Base-by-base conservation (phyloP, 2,888 invertebrate species). In the Amphipoea lucens region DNA sequence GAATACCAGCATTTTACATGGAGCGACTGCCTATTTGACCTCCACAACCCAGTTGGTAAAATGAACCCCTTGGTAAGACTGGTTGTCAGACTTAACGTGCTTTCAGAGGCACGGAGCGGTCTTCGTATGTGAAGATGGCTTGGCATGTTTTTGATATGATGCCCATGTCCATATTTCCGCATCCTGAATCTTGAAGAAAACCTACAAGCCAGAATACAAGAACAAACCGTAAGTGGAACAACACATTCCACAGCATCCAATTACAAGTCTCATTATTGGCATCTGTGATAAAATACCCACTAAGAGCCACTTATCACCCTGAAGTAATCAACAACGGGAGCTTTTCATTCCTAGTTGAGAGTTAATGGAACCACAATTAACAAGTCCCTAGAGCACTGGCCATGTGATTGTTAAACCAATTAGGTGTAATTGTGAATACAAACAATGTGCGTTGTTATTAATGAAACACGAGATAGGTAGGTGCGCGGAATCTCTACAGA, bases 311-410 rank as follows among this genome's bases (percentile, higher is more conserved):
- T 79, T 71, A 84, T 51, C 66, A 72, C 48, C 17, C n/a, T 20
- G 7, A 77, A 75, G 72, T 57, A 23, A 65, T 54, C 40, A 79
- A 84, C 85, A 87, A 84, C 12, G 48, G 57, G 48, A 54, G 74
- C 74, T 87, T 84, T 79, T 87, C 57, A 87, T 77, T 87, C 70
- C 20, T 42, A 84, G 48, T 42, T 51, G 48, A 62, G 48, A 80
- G 78, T 63, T 74, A 81, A 81, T 76, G 54, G n/a, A 62, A 68
- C 60, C 14, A 76, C 76, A 79, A 81, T 88, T 86, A 86, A 85
- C 88, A 88, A 67, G 74, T 81, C 36, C 75, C 36, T 36, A 45
- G 62, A 71, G 51, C 14, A 81, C 76, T 68, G 62, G 66, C 60
- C 51, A 69, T 62, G 66, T 65, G 74, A 83, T 80, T 88, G 79